Percentiles rank a stretch among this genome's conserved stretches.
These are phyloP conservation scores for Eupelmus urozonus DNA, from an alignment of 2,888 invertebrate genomes.

Conservation along the genomic window DNA sequence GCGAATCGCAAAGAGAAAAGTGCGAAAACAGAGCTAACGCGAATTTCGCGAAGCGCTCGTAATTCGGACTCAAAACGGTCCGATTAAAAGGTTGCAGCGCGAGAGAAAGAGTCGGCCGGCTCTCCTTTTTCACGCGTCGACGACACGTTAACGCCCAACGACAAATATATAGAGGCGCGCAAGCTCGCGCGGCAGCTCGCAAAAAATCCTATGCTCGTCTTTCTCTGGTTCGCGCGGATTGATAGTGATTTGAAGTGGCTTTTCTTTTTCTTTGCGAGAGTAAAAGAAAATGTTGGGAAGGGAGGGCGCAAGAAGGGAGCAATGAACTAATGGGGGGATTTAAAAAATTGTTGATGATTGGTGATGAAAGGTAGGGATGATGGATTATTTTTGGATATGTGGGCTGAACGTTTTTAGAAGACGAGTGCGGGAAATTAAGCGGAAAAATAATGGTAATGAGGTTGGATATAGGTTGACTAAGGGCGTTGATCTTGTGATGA, in stretches of 20 bases:
- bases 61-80: conserved; percentile 21
- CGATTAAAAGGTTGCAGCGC: conserved; percentile 37
- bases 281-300: not conserved
- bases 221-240: conserved; percentile 17
- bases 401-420: not conserved
- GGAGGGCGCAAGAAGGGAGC: not conserved
- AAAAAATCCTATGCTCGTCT: conserved; percentile 7
- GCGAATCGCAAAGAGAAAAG: not conserved
- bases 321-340: conserved; percentile 11
- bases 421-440: not conserved
- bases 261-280: not conserved
- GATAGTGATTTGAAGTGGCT: conserved; percentile 21
- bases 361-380: not conserved
- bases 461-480: not conserved
- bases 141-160: not conserved
- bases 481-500: not conserved
- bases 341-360: too few species aligned
- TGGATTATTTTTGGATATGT: conserved; percentile 21
- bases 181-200: not conserved
- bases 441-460: conserved; percentile 1
- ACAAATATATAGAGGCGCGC: conserved; percentile 3
- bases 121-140: not conserved
- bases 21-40: too few species aligned
- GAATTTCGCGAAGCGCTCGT: not conserved
- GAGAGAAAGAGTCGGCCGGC: not conserved